Evolutionary conservation across 2,888 invertebrate genomes (phyloP).

Genomic region (Gibbula magus): DNA sequence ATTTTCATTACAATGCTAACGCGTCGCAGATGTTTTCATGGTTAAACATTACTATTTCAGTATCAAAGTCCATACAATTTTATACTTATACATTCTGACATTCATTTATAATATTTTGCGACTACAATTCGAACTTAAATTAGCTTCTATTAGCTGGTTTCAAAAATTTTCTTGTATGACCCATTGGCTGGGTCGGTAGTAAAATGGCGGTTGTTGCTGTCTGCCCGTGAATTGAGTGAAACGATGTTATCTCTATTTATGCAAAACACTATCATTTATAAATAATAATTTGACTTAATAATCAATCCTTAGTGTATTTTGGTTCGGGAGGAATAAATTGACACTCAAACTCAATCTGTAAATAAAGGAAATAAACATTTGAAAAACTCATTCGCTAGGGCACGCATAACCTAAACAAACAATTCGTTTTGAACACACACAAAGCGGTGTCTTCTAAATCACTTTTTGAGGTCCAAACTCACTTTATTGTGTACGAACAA

Average conservation of each 20-base stretch:
- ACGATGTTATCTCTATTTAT: too few relatives aligned
- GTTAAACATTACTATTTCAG: too few relatives aligned
- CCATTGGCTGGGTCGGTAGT: not conserved
- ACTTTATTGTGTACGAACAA: not conserved
- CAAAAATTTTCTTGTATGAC: conserved; percentile 6
- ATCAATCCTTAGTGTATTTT: not conserved
- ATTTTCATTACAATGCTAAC: conserved; percentile 18
- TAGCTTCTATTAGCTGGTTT: not conserved
- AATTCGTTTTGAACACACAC: not conserved
- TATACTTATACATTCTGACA: not conserved
- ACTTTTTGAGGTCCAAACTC: not conserved
- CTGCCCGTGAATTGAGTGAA: too few relatives aligned
- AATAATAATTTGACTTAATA: not conserved
- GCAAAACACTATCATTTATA: too few relatives aligned
- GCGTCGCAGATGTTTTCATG: not conserved
- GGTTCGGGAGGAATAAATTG: not conserved
- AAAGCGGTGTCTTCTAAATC: too few relatives aligned
- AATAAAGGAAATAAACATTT: not conserved
- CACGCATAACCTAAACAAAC: conserved; percentile 19
- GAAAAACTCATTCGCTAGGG: not conserved
- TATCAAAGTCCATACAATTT: too few relatives aligned
- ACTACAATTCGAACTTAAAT: not conserved
- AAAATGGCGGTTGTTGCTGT: not conserved
- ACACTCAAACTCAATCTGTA: not conserved
- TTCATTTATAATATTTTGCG: not conserved